Conservation (phyloP, 2,888 invertebrate species). For the Chymomyza amoena region DNA sequence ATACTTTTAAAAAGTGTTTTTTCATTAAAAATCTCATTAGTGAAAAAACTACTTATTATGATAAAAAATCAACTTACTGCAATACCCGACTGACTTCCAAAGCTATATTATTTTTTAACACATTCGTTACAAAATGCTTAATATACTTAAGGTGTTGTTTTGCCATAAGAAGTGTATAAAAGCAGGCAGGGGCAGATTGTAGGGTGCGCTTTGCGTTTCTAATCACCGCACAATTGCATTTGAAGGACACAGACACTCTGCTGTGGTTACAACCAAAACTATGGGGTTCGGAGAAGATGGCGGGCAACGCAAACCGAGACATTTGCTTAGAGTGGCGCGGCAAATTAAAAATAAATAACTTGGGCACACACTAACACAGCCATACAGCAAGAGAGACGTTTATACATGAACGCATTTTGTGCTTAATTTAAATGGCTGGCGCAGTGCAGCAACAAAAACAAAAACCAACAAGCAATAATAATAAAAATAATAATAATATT, state of each 20-base stretch:
- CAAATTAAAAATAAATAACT: conserved; percentile 65
- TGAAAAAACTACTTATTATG: too few relatives aligned
- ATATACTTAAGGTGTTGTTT: background rate
- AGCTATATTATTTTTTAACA: too few relatives aligned
- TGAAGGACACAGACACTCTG: conserved; percentile 60
- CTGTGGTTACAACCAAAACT: background rate
- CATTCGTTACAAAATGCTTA: background rate
- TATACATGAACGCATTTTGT: conserved; percentile 39
- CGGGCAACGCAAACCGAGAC: conserved; percentile 11
- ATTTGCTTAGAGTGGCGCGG: conserved; percentile 43
- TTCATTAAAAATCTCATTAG: too few relatives aligned
- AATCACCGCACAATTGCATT: conserved; percentile 74
- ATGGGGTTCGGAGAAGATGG: background rate
- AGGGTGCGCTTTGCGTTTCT: conserved; percentile 62
- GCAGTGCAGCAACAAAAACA: conserved; percentile 14
- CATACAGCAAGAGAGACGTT: background rate
- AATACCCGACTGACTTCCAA: too few relatives aligned
- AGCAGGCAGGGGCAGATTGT: conserved; percentile 11
- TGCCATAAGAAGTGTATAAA: too few relatives aligned
- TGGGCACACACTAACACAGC: background rate
- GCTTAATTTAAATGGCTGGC: conserved; percentile 22
- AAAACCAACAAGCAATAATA: conserved; percentile 1
- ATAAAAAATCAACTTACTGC: too few relatives aligned
- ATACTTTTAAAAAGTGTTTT: too few relatives aligned
- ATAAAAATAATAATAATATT: background rate